Conservation (phyloP, 2,888 invertebrate genomes). For the Aricia artaxerxes region DNA sequence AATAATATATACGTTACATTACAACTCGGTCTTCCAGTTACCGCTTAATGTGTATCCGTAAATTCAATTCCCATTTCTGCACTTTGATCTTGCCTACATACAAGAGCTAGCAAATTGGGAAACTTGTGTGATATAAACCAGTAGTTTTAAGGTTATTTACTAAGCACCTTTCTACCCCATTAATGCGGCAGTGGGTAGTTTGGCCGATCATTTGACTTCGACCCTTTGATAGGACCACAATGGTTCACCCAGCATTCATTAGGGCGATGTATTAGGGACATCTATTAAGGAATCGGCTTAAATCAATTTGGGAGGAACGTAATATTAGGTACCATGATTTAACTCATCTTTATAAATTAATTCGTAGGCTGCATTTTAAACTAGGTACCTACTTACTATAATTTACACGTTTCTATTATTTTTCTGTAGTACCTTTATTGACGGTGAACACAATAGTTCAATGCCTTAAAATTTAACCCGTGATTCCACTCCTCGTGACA, state of each 20-base stretch:
- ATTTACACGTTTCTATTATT: too few species aligned
- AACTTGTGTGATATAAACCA: background rate
- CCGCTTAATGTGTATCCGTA: background rate
- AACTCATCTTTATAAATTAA: background rate
- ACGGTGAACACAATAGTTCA: background rate
- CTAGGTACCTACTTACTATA: too few species aligned
- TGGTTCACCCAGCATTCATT: conserved; percentile 4
- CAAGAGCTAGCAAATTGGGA: background rate
- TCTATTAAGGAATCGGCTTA: conserved; percentile 19
- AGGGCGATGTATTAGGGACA: background rate
- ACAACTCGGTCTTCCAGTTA: background rate
- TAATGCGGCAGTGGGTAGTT: background rate
- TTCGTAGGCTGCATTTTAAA: background rate
- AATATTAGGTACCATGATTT: background rate
- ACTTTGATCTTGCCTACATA: background rate
- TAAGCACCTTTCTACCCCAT: conserved; percentile 17
- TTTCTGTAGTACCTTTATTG: background rate
- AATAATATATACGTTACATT: too few species aligned
- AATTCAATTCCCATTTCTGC: background rate
- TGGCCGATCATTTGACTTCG: conserved; percentile 6
- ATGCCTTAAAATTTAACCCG: background rate
- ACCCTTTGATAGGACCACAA: conserved; percentile 15
- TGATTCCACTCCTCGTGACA: background rate
- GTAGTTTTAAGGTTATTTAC: background rate
- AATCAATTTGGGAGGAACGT: background rate